These are phyloP conservation scores for Elephas maximus DNA, from an alignment of 2,113 vertebrate species.

Conservation along the genomic window DNA sequence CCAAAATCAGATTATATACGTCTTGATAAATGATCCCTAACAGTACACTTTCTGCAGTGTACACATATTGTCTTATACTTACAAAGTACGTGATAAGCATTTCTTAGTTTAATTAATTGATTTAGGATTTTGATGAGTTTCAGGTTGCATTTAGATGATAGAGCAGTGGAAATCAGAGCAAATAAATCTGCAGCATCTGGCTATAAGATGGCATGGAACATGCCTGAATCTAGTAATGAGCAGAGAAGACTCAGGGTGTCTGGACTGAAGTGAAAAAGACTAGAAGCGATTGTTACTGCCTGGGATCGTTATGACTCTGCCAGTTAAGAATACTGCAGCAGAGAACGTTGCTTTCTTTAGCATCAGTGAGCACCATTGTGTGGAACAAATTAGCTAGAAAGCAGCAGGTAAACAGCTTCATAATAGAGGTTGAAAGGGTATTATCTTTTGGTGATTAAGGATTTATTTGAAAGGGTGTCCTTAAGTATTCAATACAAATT, in stretches of 20 bases:
- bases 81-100: neutral
- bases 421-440: neutral
- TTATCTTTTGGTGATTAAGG: slow-evolving; percentile 55
- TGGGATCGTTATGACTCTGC: neutral
- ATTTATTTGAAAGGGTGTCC: slow-evolving; percentile 45
- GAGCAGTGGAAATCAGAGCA: neutral
- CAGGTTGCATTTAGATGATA: neutral
- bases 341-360: slow-evolving; percentile 16
- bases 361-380: neutral
- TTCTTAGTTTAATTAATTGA: slow-evolving; percentile 7
- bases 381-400: slow-evolving; percentile 50
- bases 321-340: slow-evolving; percentile 29
- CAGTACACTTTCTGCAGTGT: neutral
- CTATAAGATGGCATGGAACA: neutral
- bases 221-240: neutral
- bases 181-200: neutral
- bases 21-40: neutral
- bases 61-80: neutral
- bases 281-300: neutral
- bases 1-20: neutral
- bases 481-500: slow-evolving; percentile 37
- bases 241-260: neutral
- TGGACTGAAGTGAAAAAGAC: neutral
- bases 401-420: slow-evolving; percentile 7
- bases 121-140: neutral